Evolutionary conservation across 2,888 invertebrate species (phyloP).

Genomic region (Drosophila helvetica): DNA sequence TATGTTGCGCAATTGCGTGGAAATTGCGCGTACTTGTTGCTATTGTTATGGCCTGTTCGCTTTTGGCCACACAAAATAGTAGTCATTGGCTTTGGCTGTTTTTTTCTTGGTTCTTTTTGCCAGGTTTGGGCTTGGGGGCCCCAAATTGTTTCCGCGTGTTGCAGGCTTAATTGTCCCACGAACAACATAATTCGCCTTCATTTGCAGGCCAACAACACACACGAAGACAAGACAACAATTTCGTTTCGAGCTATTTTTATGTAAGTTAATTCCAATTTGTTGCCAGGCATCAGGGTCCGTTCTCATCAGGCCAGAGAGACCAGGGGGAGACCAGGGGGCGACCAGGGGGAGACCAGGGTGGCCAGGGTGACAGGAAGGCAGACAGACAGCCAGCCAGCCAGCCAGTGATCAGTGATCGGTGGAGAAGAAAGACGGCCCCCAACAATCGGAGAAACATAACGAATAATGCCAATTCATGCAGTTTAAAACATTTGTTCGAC

Average conservation of each 20-base stretch:
- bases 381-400: conserved; percentile 11
- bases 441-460: conserved; percentile 14
- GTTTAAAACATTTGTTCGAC: conserved; percentile 79
- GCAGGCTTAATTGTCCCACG: conserved; percentile 66
- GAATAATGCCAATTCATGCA: conserved; percentile 74
- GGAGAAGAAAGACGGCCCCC: conserved; percentile 15
- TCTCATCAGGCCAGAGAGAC: conserved; percentile 27
- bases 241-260: conserved; percentile 41
- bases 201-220: conserved; percentile 51
- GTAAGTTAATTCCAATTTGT: conserved; percentile 51
- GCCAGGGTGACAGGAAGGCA: conserved; percentile 3
- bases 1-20: conserved; percentile 75
- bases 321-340: no score
- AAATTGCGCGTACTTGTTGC: conserved; percentile 69
- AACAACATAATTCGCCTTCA: conserved; percentile 75
- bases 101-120: no score
- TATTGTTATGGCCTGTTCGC: conserved; percentile 9
- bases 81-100: conserved; percentile 60
- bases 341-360: neutral
- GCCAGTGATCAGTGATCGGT: conserved; percentile 36
- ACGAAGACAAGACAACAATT: conserved; percentile 24
- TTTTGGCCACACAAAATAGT: conserved; percentile 59
- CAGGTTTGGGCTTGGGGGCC: conserved; percentile 44
- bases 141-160: conserved; percentile 77
- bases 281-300: conserved; percentile 18